These are phyloP conservation scores for Typhlichthys eigenmanni DNA, from an alignment of 2,797 vertebrate genomes.

Conservation along the genomic window DNA sequence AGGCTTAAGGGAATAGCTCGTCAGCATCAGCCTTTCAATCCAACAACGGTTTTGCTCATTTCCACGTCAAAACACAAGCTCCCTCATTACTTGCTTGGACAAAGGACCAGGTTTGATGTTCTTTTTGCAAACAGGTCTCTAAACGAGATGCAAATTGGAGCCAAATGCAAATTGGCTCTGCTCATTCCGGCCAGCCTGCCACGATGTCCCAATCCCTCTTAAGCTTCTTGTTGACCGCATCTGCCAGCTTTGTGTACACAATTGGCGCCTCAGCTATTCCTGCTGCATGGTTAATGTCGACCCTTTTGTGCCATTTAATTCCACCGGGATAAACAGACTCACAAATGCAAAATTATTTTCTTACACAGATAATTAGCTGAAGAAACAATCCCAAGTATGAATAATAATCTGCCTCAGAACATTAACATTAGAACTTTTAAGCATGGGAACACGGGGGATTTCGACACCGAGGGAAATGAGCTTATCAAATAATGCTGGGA, in stretches of 20 bases:
- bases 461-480: conserved; percentile 72
- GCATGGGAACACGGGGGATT: conserved; percentile 65
- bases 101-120: conserved; percentile 53
- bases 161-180: conserved; percentile 71
- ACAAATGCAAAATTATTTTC: conserved; percentile 72
- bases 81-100: conserved; percentile 67
- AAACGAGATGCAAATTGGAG: conserved; percentile 69
- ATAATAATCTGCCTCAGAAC: conserved; percentile 69
- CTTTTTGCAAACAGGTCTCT: conserved; percentile 58
- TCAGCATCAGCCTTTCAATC: conserved; percentile 10
- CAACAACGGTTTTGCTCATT: conserved; percentile 53
- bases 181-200: conserved; percentile 55
- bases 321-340: conserved; percentile 73
- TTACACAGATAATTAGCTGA: conserved; percentile 75
- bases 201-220: conserved; percentile 66
- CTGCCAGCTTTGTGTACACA: conserved; percentile 75
- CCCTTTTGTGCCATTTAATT: conserved; percentile 74
- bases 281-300: conserved; percentile 73
- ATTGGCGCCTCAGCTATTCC: conserved; percentile 69
- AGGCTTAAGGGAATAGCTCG: too few species aligned
- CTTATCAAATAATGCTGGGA: conserved; percentile 82
- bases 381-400: conserved; percentile 75
- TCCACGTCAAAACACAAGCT: conserved; percentile 54
- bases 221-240: conserved; percentile 74
- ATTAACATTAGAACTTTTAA: conserved; percentile 73